phyloP scores from a whole-genome alignment of 2,113 vertebrate species.

The Eubucco bourcierii region DNA sequence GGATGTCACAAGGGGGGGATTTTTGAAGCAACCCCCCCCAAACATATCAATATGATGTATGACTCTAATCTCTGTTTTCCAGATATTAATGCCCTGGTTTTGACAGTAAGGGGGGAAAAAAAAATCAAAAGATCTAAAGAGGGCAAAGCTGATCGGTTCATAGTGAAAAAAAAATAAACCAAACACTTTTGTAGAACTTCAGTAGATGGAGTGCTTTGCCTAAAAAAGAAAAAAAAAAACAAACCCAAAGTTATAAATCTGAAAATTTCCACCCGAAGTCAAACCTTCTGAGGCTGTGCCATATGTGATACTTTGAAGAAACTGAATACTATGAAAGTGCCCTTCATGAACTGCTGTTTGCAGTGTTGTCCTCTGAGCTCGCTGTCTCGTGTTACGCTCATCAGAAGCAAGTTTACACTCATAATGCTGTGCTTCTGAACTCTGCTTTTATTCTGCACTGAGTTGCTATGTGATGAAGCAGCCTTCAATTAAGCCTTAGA shows the following conservation, averaged over 20 bases:
- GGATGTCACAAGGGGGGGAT: constrained; percentile 31
- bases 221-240: background rate
- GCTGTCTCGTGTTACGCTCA: background rate
- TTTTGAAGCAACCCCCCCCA: constrained; percentile 43
- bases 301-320: background rate
- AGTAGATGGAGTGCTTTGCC: background rate
- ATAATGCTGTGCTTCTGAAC: background rate
- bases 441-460: background rate
- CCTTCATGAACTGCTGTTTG: background rate
- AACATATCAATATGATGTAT: constrained; percentile 34
- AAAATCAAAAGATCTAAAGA: background rate
- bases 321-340: background rate
- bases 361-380: background rate
- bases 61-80: constrained; percentile 50
- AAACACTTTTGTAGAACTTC: background rate
- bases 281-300: background rate
- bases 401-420: background rate
- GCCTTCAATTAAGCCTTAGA: background rate
- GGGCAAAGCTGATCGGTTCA: background rate
- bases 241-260: background rate
- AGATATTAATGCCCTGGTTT: constrained; percentile 42
- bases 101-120: background rate
- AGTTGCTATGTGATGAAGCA: background rate
- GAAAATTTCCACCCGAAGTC: background rate
- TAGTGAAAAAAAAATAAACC: background rate